Evolutionary conservation across 2,797 vertebrate genomes (phyloP).

Genomic region (Mycteria americana): DNA sequence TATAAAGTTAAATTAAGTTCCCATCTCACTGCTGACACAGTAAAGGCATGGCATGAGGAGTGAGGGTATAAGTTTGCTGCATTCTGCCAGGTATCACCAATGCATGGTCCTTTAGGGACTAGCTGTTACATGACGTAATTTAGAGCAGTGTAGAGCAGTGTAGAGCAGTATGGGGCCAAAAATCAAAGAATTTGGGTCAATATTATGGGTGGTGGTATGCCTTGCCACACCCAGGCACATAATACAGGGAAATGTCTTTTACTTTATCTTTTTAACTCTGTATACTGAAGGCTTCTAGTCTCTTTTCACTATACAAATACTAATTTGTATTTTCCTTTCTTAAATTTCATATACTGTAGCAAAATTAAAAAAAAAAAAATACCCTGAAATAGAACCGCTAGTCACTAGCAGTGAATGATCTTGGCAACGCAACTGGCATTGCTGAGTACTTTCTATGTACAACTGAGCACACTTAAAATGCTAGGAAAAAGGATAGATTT

Average conservation of each 20-base stretch:
- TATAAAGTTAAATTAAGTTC: not conserved
- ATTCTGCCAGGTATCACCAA: not conserved
- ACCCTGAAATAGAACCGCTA: not conserved
- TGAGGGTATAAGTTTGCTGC: not conserved
- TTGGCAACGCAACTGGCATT: not conserved
- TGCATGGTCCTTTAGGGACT: not conserved
- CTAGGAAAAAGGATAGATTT: not conserved
- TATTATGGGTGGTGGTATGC: not conserved
- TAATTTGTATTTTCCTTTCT: not conserved
- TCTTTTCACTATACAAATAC: not conserved
- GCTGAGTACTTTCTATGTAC: not conserved
- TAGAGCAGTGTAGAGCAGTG: not conserved
- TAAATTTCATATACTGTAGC: not conserved
- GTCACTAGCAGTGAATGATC: not conserved
- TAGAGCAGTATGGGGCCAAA: not conserved
- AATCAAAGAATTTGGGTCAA: not conserved
- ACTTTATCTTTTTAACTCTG: not conserved
- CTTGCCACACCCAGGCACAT: not conserved
- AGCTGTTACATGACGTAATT: not conserved
- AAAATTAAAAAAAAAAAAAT: not conserved
- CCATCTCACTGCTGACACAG: not conserved
- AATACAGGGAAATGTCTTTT: not conserved
- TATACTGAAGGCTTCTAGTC: not conserved
- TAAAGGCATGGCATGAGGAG: not conserved
- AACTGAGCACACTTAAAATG: conserved; percentile 1